Base-by-base conservation (phyloP, 2,113 vertebrate species). In the Poecile atricapillus region DNA sequence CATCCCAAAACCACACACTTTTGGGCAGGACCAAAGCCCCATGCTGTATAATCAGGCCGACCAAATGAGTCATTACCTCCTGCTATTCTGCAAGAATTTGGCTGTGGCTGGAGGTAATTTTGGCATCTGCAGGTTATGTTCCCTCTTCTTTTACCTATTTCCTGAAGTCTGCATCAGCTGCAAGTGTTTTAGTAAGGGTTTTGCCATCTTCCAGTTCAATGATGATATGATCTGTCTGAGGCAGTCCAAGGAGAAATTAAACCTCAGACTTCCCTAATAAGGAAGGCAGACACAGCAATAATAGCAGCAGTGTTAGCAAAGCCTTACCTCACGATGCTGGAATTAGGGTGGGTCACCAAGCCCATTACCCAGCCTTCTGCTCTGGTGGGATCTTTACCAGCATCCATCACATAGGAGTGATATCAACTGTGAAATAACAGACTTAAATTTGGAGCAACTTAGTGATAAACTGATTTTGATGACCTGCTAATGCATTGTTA, bases 331-430 rank as follows among this genome's bases (percentile, higher is more conserved):
- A 98, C 94, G 18, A 91, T 65, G 60, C 53, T 88, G 70, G 94
- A 71, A 77, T 98, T 97, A 41, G 94, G 75, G 86, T 97, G 98
- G 93, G 97, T 97, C 88, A 97, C 97, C 76, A 97, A 97, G 67
- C 91, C 96, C 63, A 97, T 96, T 49, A 97, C 94, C 17, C 89
- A 81, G 27, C 39, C 59, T 35, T 84, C 95, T 76, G 93, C 55
- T 21, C 24, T 68, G 70, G 93, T 23, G 2, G 94, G 65, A 25
- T 98, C 97, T 94, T 93, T 97, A 83, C 74, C 47, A 39, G 95
- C 81, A 68, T 93, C 97, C 24, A 83, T 96, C 69, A 97, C 94
- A 39, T 94, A 97, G 95, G 23, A 98, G 84, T 15, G 88, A 95
- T 65, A 96, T 97, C 50, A 98, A 83, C 96, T 97, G 92, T 71